These are phyloP conservation scores for Chaetura pelagica DNA, from an alignment of 2,113 vertebrate genomes.

Conservation along the genomic window DNA sequence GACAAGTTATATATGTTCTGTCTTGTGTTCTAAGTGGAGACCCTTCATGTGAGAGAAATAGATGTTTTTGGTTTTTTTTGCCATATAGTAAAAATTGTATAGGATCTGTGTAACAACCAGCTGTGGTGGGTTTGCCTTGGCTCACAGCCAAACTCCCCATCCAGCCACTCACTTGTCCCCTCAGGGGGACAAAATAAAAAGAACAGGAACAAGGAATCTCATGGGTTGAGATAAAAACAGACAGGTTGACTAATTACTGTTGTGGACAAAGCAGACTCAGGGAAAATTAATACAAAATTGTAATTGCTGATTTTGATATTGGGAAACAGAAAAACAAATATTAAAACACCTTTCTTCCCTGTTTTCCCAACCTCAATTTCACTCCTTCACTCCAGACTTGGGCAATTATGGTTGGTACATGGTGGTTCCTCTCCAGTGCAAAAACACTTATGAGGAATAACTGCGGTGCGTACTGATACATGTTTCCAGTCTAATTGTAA, in stretches of 20 bases:
- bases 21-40: background rate
- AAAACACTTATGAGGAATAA: background rate
- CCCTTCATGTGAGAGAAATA: background rate
- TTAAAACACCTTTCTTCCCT: background rate
- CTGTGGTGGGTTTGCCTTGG: background rate
- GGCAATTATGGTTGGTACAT: fast-evolving
- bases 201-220: background rate
- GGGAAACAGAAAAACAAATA: background rate
- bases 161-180: background rate
- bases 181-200: background rate
- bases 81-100: background rate
- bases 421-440: background rate
- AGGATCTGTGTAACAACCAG: background rate
- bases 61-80: background rate
- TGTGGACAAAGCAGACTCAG: fast-evolving
- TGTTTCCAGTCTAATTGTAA: background rate
- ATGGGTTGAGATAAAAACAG: fast-evolving
- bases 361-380: background rate
- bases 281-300: background rate
- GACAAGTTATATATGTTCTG: background rate
- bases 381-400: background rate
- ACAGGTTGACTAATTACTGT: background rate
- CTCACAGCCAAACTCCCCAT: fast-evolving
- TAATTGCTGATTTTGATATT: background rate
- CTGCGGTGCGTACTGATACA: background rate